A percentile compares a stretch with the other conserved stretches of the same genome.
phyloP scores from a whole-genome alignment of 2,797 vertebrate genomes.

The Xyrichtys novacula region DNA sequence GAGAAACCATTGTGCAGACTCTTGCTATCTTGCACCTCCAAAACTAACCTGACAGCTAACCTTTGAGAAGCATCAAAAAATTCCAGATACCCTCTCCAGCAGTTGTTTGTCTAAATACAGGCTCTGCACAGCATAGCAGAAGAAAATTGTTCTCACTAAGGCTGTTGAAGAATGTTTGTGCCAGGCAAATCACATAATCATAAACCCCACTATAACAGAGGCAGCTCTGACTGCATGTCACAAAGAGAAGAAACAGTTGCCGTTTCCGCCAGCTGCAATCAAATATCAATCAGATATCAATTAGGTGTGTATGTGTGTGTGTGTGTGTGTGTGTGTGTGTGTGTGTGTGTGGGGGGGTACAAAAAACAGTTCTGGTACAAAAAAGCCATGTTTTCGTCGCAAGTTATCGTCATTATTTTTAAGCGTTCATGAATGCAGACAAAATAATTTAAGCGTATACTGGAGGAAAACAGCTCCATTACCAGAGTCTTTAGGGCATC shows the following conservation, averaged over 20 bases:
- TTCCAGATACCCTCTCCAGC: conserved; percentile 18
- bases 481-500: conserved; percentile 40
- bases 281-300: conserved; percentile 24
- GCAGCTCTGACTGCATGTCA: conserved; percentile 6
- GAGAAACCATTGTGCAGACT: background rate
- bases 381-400: conserved; percentile 18
- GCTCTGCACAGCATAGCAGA: conserved; percentile 7
- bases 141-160: conserved; percentile 18
- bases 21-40: background rate
- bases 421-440: conserved; percentile 45
- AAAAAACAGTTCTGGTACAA: conserved; percentile 14
- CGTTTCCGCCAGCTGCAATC: conserved; percentile 13
- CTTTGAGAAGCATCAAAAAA: conserved; percentile 34
- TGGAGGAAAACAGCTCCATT: conserved; percentile 35
- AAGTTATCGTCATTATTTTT: too few species aligned
- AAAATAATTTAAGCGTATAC: conserved; percentile 39
- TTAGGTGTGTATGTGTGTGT: too few species aligned
- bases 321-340: too few species aligned
- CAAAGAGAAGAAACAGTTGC: background rate
- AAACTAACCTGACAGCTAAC: conserved; percentile 54
- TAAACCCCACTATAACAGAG: background rate
- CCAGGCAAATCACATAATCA: conserved; percentile 34
- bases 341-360: too few species aligned
- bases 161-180: conserved; percentile 22
- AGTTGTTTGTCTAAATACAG: conserved; percentile 33